Evolutionary conservation across 2,113 vertebrate species (phyloP), one percentile per base, ranked within the genome.

Genomic region (Cyanoramphus novaezelandiae): DNA sequence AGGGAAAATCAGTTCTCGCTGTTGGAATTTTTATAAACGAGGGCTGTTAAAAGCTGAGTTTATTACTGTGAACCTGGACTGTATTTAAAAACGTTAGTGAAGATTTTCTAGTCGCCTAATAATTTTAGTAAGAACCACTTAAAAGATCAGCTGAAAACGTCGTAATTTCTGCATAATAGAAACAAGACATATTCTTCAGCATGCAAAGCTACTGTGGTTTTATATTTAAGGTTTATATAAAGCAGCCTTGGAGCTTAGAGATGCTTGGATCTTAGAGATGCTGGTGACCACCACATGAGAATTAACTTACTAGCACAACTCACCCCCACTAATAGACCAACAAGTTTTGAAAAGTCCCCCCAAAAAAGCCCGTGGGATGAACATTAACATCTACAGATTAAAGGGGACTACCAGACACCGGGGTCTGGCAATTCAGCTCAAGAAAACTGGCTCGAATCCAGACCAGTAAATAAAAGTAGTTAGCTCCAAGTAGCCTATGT

Each of bases 111-210:
- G 86, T 93, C 14, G 24, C 93, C 91, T 94, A 97, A 94, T 93
- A 95, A 93, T 96, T 94, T 96, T 96, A 94, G 93, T 89, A 95
- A 82, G 37, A 95, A 35, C 84, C 91, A 95, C 81, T 79, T 91
- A 82, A 90, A 91, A 95, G 78, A 96, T 86, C 90, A 91, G 86
- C 80, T 93, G 63, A 96, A 97, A 96, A 91, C 4, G 29, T 33
- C 46, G 86, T 80, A 85, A 96, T 88, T 92, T 96, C 80, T 95
- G n/a, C 43, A 72, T 50, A 53, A 90, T 50, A 83, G 69, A 74
- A 91, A 63, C 15, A 83, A 82, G 84, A 86, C 18, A 55, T 80
- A 72, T 24, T 91, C 93, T 94, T 93, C 90, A 92, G 86, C 49
- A 57, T 49, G 55, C 53, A 96, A 95, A 90, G 82, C 74, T 77